Evolutionary conservation across 2,113 vertebrate genomes (phyloP).

Genomic region (Dromas ardeola): DNA sequence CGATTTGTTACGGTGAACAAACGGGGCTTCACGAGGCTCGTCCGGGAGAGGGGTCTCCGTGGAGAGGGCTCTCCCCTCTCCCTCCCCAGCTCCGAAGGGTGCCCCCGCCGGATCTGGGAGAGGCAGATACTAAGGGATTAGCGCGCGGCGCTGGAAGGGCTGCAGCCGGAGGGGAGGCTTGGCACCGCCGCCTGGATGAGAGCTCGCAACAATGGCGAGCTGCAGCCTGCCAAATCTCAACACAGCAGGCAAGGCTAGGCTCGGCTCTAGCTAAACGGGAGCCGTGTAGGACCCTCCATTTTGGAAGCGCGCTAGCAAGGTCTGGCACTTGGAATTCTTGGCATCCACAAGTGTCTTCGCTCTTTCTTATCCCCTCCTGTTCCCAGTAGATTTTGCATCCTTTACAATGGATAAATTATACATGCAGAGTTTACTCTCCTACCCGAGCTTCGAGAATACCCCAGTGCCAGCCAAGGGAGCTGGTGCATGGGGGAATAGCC

Average conservation of each 20-base stretch:
- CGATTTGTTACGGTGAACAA: background rate
- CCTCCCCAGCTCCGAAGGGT: background rate
- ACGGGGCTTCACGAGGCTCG: background rate
- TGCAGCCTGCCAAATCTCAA: constrained; percentile 59
- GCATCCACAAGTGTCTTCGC: constrained; percentile 62
- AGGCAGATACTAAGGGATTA: constrained; percentile 48
- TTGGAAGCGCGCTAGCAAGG: constrained; percentile 65
- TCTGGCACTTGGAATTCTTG: constrained; percentile 67
- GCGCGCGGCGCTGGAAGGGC: background rate
- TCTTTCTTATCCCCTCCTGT: constrained; percentile 67
- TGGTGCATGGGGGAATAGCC: constrained; percentile 69
- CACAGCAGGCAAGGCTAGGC: constrained; percentile 57
- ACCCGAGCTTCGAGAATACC: constrained; percentile 58
- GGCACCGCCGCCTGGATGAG: constrained; percentile 33
- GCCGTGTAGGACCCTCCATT: constrained; percentile 55
- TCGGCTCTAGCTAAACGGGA: constrained; percentile 57
- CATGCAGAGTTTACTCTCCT: constrained; percentile 66
- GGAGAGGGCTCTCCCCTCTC: background rate
- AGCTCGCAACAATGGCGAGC: constrained; percentile 23
- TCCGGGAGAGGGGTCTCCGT: background rate
- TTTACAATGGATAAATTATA: constrained; percentile 71
- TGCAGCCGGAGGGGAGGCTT: constrained; percentile 38
- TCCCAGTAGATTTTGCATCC: constrained; percentile 68
- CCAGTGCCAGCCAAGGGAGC: constrained; percentile 43
- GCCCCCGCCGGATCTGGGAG: background rate